Evolutionary conservation across 2,888 invertebrate genomes (phyloP).

Genomic region (Cosmia trapezina): DNA sequence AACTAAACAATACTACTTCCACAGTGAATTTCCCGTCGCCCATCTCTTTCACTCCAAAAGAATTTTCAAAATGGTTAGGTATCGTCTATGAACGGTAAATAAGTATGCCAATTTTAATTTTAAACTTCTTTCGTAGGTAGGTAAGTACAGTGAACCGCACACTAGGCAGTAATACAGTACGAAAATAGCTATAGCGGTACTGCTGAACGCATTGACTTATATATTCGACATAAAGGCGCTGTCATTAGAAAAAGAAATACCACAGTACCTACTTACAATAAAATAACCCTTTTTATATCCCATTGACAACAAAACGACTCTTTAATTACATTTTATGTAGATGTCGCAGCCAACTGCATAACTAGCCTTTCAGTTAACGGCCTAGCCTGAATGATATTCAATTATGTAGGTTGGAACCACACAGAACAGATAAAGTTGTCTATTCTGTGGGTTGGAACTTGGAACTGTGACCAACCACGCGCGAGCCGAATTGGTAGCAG

Average conservation of each 20-base stretch:
- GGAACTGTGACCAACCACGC: too few species aligned
- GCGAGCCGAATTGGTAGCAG: too few species aligned
- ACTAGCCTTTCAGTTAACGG: too few species aligned
- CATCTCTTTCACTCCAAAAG: neutral
- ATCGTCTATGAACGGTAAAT: neutral
- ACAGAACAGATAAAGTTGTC: too few species aligned
- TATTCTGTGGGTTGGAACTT: too few species aligned
- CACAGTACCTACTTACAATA: neutral
- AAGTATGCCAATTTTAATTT: too few species aligned
- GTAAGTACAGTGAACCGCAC: neutral
- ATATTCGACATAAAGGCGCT: too few species aligned
- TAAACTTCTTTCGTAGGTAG: neutral
- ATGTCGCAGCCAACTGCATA: too few species aligned
- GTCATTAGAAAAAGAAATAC: slow-evolving; percentile 15
- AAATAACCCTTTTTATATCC: slow-evolving; percentile 22
- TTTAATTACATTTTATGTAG: slow-evolving; percentile 29
- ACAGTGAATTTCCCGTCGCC: neutral
- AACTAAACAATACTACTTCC: neutral
- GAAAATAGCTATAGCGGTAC: too few species aligned
- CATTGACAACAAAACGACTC: slow-evolving; percentile 25
- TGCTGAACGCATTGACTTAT: too few species aligned
- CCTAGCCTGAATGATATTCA: too few species aligned
- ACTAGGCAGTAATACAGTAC: neutral
- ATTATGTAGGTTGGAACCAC: too few species aligned
- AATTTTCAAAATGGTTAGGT: neutral